Base-by-base conservation (phyloP, 1,140 invertebrate species). In the Diachasma alloeum region DNA sequence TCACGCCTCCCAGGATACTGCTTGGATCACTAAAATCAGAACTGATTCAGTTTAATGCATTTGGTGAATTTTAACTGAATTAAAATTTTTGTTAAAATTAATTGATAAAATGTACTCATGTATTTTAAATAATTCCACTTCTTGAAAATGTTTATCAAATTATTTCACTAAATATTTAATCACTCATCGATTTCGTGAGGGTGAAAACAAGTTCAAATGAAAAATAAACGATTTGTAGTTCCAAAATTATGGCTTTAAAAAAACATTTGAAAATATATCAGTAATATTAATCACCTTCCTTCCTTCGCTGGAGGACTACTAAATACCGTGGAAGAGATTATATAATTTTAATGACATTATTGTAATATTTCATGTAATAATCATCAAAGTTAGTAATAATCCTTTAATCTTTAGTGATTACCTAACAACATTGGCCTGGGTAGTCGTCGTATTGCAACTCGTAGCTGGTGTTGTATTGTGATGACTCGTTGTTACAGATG, bases 1-100 rank as follows among this genome's bases (percentile, higher is more conserved):
- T 91, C 42, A 96, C 94, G 56, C 94, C 94, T 46, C 94, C 94
- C 82, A 96, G 89, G 86, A 96, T 93, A 83, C 94, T 94, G 79
- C 94, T 92, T 77, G 94, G 93, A 89, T 95, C 94, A 89, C 93
- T 95, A 87, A 39, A 90, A 88, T 80, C 63, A 24, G 68, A 72
- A 36, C 76, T 78, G 26, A 59, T 74, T 53, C 48, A 26, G n/a
- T 74, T 59, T 37, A n/a, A 36, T 67, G 42, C 67, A 39, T 39
- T 69, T 24, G 22, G 11, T 24, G n/a, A 15, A 44, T 36, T 17
- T 8, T 48, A 17, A 67, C 22, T 67, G 9, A 42, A 4, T 31
- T 31, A 44, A 59, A 73, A n/a, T n/a, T n/a, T n/a, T n/a, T n/a
- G n/a, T n/a, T n/a, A n/a, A n/a, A n/a, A n/a, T 15, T 24, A 42